A percentile compares a stretch with the other conserved stretches of the same genome.
phyloP scores from a whole-genome alignment of 2,797 vertebrate species.

The Fratercula arctica region DNA sequence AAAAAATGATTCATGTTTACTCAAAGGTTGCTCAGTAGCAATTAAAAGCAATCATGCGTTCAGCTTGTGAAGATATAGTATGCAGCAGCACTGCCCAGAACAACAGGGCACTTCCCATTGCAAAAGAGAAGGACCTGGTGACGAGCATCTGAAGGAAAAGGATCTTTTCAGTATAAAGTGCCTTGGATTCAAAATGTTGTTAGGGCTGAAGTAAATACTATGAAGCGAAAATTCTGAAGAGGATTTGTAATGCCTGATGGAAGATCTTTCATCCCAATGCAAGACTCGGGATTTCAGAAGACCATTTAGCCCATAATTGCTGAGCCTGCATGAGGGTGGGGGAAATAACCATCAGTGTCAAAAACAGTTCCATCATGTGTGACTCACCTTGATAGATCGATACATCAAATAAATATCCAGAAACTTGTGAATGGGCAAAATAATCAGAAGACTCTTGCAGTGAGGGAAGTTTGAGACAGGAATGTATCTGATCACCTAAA shows the following conservation, averaged over 20 bases:
- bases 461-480: neutral
- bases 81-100: neutral
- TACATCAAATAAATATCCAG: neutral
- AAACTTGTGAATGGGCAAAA: neutral
- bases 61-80: neutral
- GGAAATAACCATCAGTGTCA: neutral
- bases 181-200: neutral
- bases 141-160: neutral
- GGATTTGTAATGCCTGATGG: neutral
- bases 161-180: neutral
- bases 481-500: neutral
- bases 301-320: neutral
- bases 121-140: neutral
- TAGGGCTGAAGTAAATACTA: neutral
- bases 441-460: neutral
- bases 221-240: neutral
- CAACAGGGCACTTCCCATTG: neutral
- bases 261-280: neutral
- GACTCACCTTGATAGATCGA: neutral
- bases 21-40: constrained; percentile 38
- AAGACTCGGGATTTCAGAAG: neutral
- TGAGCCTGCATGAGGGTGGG: neutral
- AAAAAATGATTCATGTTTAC: constrained; percentile 64
- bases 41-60: constrained; percentile 55
- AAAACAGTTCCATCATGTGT: neutral